Base-by-base conservation (phyloP, 2,888 invertebrate genomes). In the Laspeyria flexula region DNA sequence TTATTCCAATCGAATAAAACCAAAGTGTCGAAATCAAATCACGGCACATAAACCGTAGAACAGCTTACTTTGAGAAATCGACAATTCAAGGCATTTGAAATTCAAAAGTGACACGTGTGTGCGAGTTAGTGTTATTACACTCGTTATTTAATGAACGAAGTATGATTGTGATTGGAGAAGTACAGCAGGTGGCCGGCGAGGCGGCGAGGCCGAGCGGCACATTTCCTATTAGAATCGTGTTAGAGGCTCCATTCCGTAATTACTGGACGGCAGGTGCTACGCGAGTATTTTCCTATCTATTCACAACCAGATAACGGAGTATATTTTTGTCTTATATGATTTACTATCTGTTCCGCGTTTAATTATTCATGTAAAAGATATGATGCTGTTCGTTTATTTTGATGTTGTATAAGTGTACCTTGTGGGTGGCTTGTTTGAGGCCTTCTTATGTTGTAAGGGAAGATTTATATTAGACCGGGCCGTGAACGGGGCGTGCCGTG, bases 151-250 rank as follows among this genome's bases (percentile, higher is more conserved):
- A 67, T 70, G 60, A 63, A 62, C 60, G 49, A 38, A 21, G 37
- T 60, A 53, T 62, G 60, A 31, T 43, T 53, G 63, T 67, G 67
- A 70, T 70, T 70, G 71, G 67, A 54, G 68, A 38, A 47, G 49
- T 48, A 40, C 31, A 68, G 85, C 87, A 88, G 88, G 84, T 88
- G 88, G 82, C 60, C 51, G 48, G 63, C 73, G 72, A 61, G 69
- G 70, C 51, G 48, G 63, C 73, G 72, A 61, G 69, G 70, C 70
- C 73, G 67, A 73, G 73, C 74, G 73, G 67, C 79, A 75, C 73
- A 80, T 88, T 86, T 90, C 90, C 88, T 88, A 90, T 91, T 91
- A 89, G 89, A 88, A 85, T 85, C 87, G 73, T 74, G 79, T 79
- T 80, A 77, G 79, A 81, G 70, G 71, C 74, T 69, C 82, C 81